phyloP scores from a whole-genome alignment of 2,113 vertebrate species.

The Motacilla alba region DNA sequence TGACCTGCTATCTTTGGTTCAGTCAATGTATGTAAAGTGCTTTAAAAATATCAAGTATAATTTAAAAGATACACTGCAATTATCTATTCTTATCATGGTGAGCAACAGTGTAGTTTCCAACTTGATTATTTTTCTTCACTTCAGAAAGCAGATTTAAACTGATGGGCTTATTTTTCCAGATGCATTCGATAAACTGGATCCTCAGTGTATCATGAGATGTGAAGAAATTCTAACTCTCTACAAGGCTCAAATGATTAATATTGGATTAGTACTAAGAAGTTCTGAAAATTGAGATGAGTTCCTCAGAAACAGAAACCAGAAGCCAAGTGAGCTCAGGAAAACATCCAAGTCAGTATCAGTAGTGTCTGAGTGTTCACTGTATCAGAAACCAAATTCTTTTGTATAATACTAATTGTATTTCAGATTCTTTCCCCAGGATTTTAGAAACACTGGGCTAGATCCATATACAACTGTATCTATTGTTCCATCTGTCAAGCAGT shows the following conservation, averaged over 20 bases:
- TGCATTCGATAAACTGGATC: not conserved
- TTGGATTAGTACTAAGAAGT: not conserved
- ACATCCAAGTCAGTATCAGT: not conserved
- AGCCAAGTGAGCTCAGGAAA: not conserved
- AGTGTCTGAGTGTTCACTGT: not conserved
- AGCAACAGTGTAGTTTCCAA: not conserved
- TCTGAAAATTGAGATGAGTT: not conserved
- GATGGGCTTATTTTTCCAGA: not conserved
- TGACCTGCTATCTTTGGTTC: not conserved
- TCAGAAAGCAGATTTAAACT: not conserved
- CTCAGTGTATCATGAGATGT: not conserved
- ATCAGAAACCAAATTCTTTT: not conserved
- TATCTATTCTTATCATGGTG: not conserved
- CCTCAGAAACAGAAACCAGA: not conserved
- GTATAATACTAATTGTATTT: not conserved
- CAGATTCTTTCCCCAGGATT: not conserved
- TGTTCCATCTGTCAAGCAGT: not conserved
- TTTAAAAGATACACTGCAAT: not conserved
- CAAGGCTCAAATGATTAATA: not conserved
- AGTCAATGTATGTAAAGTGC: not conserved
- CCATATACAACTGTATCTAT: not conserved
- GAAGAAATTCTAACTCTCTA: not conserved
- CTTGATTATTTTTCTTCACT: not conserved
- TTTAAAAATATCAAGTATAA: slow-evolving; percentile 1
- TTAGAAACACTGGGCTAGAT: not conserved